These are phyloP conservation scores for Sebastes matsubarae DNA, from an alignment of 2,797 vertebrate genomes.

Conservation along the genomic window DNA sequence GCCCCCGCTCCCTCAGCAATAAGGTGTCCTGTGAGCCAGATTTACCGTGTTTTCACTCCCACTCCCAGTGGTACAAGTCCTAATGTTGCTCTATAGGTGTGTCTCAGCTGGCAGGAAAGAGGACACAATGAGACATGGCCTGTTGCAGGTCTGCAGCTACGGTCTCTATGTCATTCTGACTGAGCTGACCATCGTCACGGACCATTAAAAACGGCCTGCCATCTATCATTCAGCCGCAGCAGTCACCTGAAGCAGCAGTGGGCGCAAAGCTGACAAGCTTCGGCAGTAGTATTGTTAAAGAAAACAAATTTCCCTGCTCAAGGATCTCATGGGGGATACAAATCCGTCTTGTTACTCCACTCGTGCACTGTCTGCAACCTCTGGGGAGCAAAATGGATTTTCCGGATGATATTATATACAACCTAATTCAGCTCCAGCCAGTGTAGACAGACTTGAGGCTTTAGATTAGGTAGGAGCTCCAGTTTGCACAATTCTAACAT, in stretches of 20 bases:
- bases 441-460: constrained; percentile 6
- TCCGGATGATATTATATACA: constrained; percentile 13
- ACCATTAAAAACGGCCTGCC: constrained; percentile 18
- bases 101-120: constrained; percentile 9
- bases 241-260: constrained; percentile 26
- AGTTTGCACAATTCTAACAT: constrained; percentile 4
- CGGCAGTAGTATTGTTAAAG: constrained; percentile 27
- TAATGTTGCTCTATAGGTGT: constrained; percentile 20
- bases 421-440: constrained; percentile 22
- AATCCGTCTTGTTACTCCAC: constrained; percentile 18
- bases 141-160: constrained; percentile 6
- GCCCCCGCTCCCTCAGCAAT: constrained; percentile 30
- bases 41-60: constrained; percentile 43
- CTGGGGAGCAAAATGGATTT: constrained; percentile 49
- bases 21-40: constrained; percentile 40
- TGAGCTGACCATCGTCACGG: constrained; percentile 11
- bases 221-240: constrained; percentile 35
- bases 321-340: constrained; percentile 17
- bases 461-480: constrained; percentile 21
- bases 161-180: constrained; percentile 26
- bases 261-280: constrained; percentile 1
- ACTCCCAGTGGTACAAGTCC: constrained; percentile 34
- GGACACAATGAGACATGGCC: constrained; percentile 22
- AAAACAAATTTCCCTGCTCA: constrained; percentile 35
- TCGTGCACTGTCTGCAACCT: constrained; percentile 29